Evolutionary conservation across 2,797 vertebrate species (phyloP), one percentile per base, ranked within the genome.

Genomic region (Acridotheres tristis): DNA sequence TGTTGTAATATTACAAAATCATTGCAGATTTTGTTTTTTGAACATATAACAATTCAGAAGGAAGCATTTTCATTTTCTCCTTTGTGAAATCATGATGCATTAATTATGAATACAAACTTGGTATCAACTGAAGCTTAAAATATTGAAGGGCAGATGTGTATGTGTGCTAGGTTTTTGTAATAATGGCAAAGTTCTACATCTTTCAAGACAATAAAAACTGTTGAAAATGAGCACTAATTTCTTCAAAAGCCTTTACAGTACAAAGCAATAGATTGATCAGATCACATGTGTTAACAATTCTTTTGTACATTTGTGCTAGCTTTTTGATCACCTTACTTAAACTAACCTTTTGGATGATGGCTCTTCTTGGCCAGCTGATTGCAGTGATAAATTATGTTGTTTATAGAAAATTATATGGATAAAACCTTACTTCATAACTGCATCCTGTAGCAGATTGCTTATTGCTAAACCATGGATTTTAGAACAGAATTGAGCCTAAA

Each of bases 31-130:
- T 93, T 90, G 13, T 1, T 16, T 48, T 91, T 89, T 94, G 67
- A 92, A 85, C n/a, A 72, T 43, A 59, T 17, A 89, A 40, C 66
- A 96, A 71, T 85, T 89, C 65, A 51, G 54, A 61, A 26, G 25
- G 85, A 83, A 57, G 22, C 47, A 58, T 79, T 92, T 5, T 77
- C 40, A 85, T 94, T 95, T 96, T 96, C 48, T 69, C 80, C 85
- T 75, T 93, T 42, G 32, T 87, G 29, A 90, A 90, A 80, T 82
- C 36, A 30, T 23, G 30, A 75, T 62, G 22, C 14, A 3, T 72
- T 75, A 65, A 76, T 92, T 94, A 34, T 20, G 16, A 71, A 61
- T 75, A 32, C 34, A 17, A 53, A 83, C 57, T 80, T 82, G 69
- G 3, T 90, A 45, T 89, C 83, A 38, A 36, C 27, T 59, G 42